Conservation (phyloP, 2,113 vertebrate genomes). For the Callithrix jacchus region DNA sequence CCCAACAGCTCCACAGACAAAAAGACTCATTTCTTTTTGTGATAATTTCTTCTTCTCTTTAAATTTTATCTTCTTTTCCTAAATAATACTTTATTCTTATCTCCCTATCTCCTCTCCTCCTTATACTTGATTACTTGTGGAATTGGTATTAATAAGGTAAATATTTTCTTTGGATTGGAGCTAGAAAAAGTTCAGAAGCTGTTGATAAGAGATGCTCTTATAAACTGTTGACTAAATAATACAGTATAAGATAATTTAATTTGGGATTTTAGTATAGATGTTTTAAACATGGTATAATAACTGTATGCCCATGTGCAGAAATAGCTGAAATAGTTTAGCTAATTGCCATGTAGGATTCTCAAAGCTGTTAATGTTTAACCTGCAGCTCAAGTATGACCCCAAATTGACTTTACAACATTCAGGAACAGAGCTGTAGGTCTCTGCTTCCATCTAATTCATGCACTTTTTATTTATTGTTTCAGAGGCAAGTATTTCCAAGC, state of each 20-base stretch:
- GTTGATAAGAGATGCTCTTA: not conserved
- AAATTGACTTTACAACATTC: not conserved
- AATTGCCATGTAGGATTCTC: constrained; percentile 3
- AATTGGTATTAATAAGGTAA: constrained; percentile 2
- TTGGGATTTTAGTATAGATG: constrained; percentile 15
- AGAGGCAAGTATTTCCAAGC: not conserved
- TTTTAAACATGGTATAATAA: not conserved
- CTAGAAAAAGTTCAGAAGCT: constrained; percentile 17
- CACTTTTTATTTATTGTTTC: constrained; percentile 10
- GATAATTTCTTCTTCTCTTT: not conserved
- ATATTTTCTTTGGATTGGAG: constrained; percentile 14
- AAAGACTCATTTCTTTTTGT: not conserved
- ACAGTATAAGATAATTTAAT: not conserved
- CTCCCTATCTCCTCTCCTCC: not conserved
- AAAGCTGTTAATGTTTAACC: not conserved
- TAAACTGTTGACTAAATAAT: constrained; percentile 29
- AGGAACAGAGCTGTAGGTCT: not conserved
- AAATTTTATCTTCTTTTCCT: not conserved
- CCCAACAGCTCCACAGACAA: not conserved
- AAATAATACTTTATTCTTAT: not conserved
- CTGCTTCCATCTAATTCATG: not conserved
- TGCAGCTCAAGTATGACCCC: not conserved
- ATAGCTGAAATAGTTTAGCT: constrained; percentile 21
- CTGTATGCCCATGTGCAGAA: not conserved
- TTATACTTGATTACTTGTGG: not conserved